A percentile compares a stretch with the other conserved stretches of the same genome.
Evolutionary conservation across 2,797 vertebrate genomes (phyloP).

Genomic region (Hydrolagus colliei): DNA sequence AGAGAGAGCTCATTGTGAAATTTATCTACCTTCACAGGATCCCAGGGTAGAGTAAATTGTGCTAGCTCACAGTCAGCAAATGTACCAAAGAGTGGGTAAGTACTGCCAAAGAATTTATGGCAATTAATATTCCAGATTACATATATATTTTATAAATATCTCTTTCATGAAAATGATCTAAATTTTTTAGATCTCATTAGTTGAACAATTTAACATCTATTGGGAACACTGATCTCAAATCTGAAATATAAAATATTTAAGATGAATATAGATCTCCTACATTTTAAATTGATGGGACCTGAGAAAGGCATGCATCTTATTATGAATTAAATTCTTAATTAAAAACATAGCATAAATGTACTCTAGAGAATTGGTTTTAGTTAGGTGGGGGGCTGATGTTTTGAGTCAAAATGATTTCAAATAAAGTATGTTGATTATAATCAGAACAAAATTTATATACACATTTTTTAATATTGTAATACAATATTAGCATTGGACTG

Average conservation of each 20-base stretch:
- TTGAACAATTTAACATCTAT: not conserved
- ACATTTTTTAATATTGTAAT: not conserved
- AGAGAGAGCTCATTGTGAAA: too few relatives aligned
- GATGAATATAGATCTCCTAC: not conserved
- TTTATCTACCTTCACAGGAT: too few relatives aligned
- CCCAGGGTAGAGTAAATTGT: too few relatives aligned
- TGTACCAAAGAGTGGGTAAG: too few relatives aligned
- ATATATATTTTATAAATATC: too few relatives aligned
- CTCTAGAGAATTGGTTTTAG: not conserved
- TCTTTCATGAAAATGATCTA: too few relatives aligned
- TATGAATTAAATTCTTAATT: not conserved
- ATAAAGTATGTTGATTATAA: not conserved
- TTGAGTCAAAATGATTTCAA: too few relatives aligned
- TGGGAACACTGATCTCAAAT: not conserved
- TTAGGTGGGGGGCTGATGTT: not conserved
- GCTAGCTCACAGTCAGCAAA: too few relatives aligned
- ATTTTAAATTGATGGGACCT: too few relatives aligned
- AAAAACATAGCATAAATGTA: not conserved
- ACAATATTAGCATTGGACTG: not conserved
- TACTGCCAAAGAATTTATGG: too few relatives aligned
- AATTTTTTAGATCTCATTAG: not conserved
- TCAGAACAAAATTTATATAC: not conserved
- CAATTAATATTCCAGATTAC: too few relatives aligned
- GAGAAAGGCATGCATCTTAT: not conserved
- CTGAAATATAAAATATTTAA: not conserved